phyloP scores from a whole-genome alignment of 92 coral and sea anemone species.

The Nematostella vectensis region DNA sequence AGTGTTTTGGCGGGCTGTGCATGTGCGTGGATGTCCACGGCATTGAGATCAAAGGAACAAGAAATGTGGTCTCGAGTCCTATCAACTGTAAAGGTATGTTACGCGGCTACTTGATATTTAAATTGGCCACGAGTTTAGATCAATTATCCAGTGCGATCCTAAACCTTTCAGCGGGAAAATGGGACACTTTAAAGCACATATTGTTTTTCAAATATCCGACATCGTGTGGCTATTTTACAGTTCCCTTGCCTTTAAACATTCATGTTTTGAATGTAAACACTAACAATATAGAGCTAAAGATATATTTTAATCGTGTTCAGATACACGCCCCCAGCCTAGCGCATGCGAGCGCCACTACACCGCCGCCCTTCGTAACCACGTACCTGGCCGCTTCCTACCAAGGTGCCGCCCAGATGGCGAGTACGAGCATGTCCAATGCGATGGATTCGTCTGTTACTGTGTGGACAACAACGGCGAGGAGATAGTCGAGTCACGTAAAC shows the following conservation, averaged over 20 bases:
- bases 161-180: too few relatives aligned
- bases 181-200: too few relatives aligned
- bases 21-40: constrained; percentile 79
- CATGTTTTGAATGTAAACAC: too few relatives aligned
- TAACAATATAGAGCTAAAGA: too few relatives aligned
- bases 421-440: constrained; percentile 68
- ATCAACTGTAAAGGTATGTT: constrained; percentile 66
- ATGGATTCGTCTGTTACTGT: constrained; percentile 62
- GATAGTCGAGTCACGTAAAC: constrained; percentile 53
- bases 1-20: constrained; percentile 62
- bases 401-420: constrained; percentile 76
- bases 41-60: constrained; percentile 66
- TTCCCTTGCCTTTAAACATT: too few relatives aligned
- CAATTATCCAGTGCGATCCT: too few relatives aligned
- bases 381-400: constrained; percentile 56
- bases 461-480: constrained; percentile 64
- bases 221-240: too few relatives aligned
- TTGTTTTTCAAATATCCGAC: too few relatives aligned
- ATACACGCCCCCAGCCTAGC: constrained; percentile 22
- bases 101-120: not conserved
- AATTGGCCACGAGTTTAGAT: too few relatives aligned
- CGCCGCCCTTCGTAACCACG: constrained; percentile 45
- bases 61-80: constrained; percentile 57
- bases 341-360: constrained; percentile 49
- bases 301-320: constrained; percentile 1